These are phyloP conservation scores for Tolmerus cingulatus DNA, from an alignment of 2,888 invertebrate species.

Conservation along the genomic window DNA sequence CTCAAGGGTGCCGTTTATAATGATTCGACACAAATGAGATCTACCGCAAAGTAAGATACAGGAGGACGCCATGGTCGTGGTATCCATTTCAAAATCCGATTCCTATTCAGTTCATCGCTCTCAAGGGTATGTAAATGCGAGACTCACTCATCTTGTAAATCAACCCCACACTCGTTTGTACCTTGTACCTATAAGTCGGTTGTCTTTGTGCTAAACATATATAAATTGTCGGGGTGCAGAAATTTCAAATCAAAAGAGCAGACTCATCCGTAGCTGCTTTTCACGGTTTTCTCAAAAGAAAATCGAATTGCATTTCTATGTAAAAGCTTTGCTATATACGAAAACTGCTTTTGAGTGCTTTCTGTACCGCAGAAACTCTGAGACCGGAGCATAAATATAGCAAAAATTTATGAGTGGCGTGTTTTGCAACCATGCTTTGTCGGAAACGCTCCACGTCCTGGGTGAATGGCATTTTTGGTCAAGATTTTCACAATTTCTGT, in stretches of 20 bases:
- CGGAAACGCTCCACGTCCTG: neutral
- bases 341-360: conserved; percentile 13
- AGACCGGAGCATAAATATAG: neutral
- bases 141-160: neutral
- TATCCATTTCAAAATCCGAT: conserved; percentile 25
- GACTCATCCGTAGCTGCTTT: conserved; percentile 11
- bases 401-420: conserved; percentile 6
- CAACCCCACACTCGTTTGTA: neutral
- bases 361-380: neutral
- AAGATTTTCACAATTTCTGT: conserved; percentile 12
- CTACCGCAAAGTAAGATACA: neutral
- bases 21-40: conserved; percentile 15
- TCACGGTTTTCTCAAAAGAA: conserved; percentile 20
- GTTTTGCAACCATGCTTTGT: neutral
- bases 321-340: conserved; percentile 6
- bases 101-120: conserved; percentile 27
- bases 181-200: neutral
- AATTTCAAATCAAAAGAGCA: neutral
- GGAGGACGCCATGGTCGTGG: neutral
- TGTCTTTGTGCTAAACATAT: neutral
- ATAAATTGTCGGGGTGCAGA: neutral
- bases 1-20: conserved; percentile 22
- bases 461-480: conserved; percentile 32
- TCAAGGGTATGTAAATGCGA: conserved; percentile 1
- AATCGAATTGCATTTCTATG: conserved; percentile 24